A percentile compares a stretch with the other conserved stretches of the same genome.
phyloP scores from a whole-genome alignment of 2,888 invertebrate genomes.

The Ditula angustiorana region DNA sequence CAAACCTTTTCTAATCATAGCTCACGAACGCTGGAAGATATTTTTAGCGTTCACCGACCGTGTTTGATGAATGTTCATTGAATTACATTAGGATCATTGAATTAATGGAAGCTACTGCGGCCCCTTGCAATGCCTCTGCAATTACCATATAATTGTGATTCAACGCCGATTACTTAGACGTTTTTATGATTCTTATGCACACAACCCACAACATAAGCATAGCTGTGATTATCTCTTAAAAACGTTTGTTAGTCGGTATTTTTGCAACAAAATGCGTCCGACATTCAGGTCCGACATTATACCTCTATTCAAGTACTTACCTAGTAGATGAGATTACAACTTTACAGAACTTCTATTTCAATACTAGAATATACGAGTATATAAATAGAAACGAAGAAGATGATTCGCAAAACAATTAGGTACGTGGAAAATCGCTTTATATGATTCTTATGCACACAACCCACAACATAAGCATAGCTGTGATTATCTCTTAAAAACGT shows the following conservation, averaged over 20 bases:
- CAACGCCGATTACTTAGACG: not conserved
- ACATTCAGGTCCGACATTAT: too few relatives aligned
- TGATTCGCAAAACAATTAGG: too few relatives aligned
- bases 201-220: not conserved
- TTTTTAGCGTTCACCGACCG: slow-evolving; percentile 12
- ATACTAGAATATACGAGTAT: too few relatives aligned
- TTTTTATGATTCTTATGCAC: not conserved
- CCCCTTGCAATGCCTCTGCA: slow-evolving; percentile 13
- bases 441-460: not conserved
- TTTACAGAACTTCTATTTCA: too few relatives aligned
- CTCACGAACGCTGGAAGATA: slow-evolving; percentile 3
- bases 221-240: not conserved
- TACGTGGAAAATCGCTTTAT: too few relatives aligned
- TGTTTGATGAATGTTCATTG: not conserved
- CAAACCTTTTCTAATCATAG: slow-evolving; percentile 18
- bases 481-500: not conserved
- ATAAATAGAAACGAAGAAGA: too few relatives aligned
- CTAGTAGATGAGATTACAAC: too few relatives aligned
- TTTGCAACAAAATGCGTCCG: not conserved
- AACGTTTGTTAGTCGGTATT: not conserved
- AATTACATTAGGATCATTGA: slow-evolving; percentile 6
- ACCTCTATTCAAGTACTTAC: too few relatives aligned
- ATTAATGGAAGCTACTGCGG: slow-evolving; percentile 9
- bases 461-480: not conserved
- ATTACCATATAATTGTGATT: slow-evolving; percentile 16